phyloP scores from a whole-genome alignment of 2,888 invertebrate species.

The Tillus elongatus region DNA sequence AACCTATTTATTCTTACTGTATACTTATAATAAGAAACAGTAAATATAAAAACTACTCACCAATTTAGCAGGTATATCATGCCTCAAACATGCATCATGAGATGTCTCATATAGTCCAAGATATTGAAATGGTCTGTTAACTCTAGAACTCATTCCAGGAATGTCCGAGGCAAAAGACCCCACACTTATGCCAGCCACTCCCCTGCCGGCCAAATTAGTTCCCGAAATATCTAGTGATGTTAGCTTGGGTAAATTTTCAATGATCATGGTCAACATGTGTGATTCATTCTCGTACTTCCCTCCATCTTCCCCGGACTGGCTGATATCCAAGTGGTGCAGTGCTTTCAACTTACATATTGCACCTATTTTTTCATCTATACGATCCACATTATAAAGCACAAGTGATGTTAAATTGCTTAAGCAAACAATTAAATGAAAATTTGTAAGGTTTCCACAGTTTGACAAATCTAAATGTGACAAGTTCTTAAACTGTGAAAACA shows the following conservation, averaged over 20 bases:
- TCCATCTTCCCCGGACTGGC: conserved; percentile 58
- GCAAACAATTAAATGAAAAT: conserved; percentile 57
- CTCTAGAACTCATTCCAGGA: conserved; percentile 72
- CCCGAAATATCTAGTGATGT: conserved; percentile 89
- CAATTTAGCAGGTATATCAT: conserved; percentile 82
- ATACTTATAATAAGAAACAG: no score
- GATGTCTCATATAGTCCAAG: conserved; percentile 85
- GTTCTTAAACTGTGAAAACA: conserved; percentile 51
- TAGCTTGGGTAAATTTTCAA: conserved; percentile 64
- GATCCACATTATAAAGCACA: conserved; percentile 71
- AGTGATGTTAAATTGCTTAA: conserved; percentile 63
- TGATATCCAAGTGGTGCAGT: conserved; percentile 73
- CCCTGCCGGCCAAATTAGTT: conserved; percentile 86
- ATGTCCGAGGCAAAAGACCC: conserved; percentile 61
- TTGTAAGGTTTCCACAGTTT: conserved; percentile 53
- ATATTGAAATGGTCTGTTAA: conserved; percentile 72
- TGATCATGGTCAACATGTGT: conserved; percentile 58
- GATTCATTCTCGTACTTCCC: conserved; percentile 71
- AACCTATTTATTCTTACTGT: no score
- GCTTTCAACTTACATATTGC: conserved; percentile 51
- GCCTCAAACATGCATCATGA: conserved; percentile 80
- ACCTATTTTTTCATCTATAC: conserved; percentile 52
- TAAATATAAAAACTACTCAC: conserved; percentile 49
- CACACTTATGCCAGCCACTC: conserved; percentile 52
- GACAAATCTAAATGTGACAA: conserved; percentile 66